phyloP scores from a whole-genome alignment of 2,113 vertebrate species.

The Labeo catla region DNA sequence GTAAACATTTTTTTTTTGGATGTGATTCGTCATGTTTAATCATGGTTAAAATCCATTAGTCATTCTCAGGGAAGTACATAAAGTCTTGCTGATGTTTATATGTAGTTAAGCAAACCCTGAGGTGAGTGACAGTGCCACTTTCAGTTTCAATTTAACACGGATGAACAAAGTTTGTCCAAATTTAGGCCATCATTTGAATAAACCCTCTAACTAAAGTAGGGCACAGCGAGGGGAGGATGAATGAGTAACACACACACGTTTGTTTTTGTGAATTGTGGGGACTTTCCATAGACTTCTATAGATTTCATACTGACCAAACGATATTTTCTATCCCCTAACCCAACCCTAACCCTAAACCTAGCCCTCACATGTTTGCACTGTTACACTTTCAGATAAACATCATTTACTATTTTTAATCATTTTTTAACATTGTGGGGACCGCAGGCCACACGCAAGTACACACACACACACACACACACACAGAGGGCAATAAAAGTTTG shows the following conservation, averaged over 20 bases:
- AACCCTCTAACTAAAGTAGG: conserved; percentile 64
- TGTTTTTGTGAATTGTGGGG: too few species aligned
- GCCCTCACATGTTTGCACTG: too few species aligned
- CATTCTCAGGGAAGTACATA: not conserved
- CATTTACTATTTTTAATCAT: too few species aligned
- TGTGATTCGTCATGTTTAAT: too few species aligned
- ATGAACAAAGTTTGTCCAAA: conserved; percentile 17
- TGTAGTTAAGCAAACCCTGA: not conserved
- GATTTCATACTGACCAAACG: too few species aligned
- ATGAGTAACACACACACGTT: conserved; percentile 75
- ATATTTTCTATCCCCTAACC: too few species aligned
- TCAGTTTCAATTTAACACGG: not conserved
- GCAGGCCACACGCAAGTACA: too few species aligned
- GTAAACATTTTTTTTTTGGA: too few species aligned
- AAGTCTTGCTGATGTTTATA: not conserved
- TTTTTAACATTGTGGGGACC: too few species aligned
- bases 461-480: conserved; percentile 69
- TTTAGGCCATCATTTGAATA: conserved; percentile 51
- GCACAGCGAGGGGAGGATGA: conserved; percentile 61
- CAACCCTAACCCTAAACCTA: too few species aligned
- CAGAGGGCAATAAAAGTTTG: conserved; percentile 68
- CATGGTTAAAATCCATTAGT: not conserved
- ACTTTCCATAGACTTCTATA: too few species aligned
- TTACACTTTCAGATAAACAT: too few species aligned
- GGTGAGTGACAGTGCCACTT: not conserved